phyloP scores from a whole-genome alignment of 1,140 invertebrate genomes.

The Eciton burchellii region DNA sequence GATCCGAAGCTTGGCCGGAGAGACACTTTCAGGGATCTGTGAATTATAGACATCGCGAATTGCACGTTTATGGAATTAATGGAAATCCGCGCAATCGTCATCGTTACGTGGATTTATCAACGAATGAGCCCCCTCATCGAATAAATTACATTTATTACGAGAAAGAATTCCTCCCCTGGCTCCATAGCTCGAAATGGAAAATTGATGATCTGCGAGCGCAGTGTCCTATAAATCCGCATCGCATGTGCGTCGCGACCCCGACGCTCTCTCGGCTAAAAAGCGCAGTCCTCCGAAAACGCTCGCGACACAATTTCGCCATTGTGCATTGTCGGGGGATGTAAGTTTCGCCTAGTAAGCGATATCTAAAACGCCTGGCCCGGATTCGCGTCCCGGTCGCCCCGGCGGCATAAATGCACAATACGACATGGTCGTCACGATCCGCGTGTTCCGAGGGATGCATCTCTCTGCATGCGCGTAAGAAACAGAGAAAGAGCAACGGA shows the following conservation, averaged over 20 bases:
- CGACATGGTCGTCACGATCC: constrained; percentile 35
- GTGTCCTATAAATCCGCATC: constrained; percentile 45
- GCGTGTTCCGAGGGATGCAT: constrained; percentile 10
- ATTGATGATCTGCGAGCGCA: constrained; percentile 34
- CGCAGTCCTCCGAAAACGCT: constrained; percentile 27
- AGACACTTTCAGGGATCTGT: neutral
- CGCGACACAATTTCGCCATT: constrained; percentile 42
- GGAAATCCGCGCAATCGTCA: neutral
- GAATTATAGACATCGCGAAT: too few relatives aligned
- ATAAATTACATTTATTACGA: constrained; percentile 32
- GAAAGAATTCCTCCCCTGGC: neutral
- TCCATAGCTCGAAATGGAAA: constrained; percentile 13
- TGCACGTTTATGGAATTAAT: neutral
- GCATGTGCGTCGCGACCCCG: constrained; percentile 8
- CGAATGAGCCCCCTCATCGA: neutral
- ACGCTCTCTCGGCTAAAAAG: constrained; percentile 45
- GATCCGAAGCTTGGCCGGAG: neutral
- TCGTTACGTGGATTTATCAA: neutral
- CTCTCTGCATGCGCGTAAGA: neutral
- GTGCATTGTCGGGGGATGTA: constrained; percentile 33
- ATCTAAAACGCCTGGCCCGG: constrained; percentile 46
- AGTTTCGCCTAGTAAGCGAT: constrained; percentile 50
- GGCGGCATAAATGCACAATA: constrained; percentile 41
- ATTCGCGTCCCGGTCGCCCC: constrained; percentile 21
- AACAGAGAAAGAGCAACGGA: neutral